Conservation (phyloP, 2,797 vertebrate genomes). For the Silurus aristotelis region DNA sequence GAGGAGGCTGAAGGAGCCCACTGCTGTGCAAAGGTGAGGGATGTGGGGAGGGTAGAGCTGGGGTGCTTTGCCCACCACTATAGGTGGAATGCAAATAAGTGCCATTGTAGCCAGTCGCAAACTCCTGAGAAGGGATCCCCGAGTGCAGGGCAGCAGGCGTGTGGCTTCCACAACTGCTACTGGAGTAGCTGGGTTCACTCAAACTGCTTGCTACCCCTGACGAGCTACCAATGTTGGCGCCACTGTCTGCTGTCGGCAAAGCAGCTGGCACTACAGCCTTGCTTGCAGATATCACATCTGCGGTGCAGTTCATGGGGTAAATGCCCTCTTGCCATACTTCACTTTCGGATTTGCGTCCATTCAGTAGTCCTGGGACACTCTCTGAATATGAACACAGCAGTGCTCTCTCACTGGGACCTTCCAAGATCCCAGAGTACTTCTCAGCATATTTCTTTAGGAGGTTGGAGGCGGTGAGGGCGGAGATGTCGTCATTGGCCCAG, state of each 20-base stretch:
- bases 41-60: constrained; percentile 92
- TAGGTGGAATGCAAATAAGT: constrained; percentile 97
- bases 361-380: constrained; percentile 85
- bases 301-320: constrained; percentile 96
- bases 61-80: constrained; percentile 87
- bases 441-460: constrained; percentile 98
- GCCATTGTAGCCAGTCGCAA: constrained; percentile 90
- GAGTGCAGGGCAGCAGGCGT: constrained; percentile 89
- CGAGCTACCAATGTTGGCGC: constrained; percentile 91
- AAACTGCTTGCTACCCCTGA: constrained; percentile 93
- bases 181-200: constrained; percentile 93
- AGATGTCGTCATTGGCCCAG: constrained; percentile 99
- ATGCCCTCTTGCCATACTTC: constrained; percentile 97
- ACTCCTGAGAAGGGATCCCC: constrained; percentile 98
- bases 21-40: constrained; percentile 95
- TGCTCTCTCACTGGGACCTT: constrained; percentile 89
- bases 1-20: constrained; percentile 86
- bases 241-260: constrained; percentile 90
- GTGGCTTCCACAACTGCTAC: constrained; percentile 95
- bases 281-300: constrained; percentile 91
- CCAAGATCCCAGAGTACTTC: constrained; percentile 98
- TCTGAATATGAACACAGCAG: constrained; percentile 94
- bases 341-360: constrained; percentile 92
- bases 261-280: constrained; percentile 92
- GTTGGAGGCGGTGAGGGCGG: constrained; percentile 96